Conservation (phyloP, 2,888 invertebrate species). For the Chalcis sispes region DNA sequence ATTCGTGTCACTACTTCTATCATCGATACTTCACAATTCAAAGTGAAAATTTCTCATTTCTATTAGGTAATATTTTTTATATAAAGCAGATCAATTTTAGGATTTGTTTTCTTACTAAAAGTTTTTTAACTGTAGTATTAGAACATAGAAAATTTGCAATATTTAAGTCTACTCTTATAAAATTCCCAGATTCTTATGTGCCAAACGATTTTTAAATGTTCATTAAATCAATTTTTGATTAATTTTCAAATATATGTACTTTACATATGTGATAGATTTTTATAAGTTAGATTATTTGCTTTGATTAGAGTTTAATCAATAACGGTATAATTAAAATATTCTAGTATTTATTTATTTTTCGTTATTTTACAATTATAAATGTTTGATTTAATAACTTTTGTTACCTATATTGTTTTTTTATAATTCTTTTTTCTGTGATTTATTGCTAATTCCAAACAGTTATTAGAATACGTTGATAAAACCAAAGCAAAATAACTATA, state of each 20-base stretch:
- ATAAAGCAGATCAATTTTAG: conserved; percentile 30
- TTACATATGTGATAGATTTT: conserved; percentile 42
- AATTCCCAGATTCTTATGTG: conserved; percentile 48
- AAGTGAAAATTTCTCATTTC: conserved; percentile 37
- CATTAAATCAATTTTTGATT: conserved; percentile 30
- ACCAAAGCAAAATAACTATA: conserved; percentile 36
- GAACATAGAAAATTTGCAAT: conserved; percentile 28
- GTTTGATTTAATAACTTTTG: conserved; percentile 5
- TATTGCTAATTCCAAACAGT: conserved; percentile 14
- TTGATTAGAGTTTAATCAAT: not conserved
- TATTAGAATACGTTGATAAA: conserved; percentile 19
- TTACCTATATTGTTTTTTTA: not conserved
- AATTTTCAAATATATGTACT: conserved; percentile 23
- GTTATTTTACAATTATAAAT: conserved; percentile 4
- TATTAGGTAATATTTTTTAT: conserved; percentile 45
- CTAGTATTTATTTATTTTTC: conserved; percentile 8
- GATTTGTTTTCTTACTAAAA: conserved; percentile 25
- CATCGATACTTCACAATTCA: conserved; percentile 38
- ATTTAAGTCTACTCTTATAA: conserved; percentile 5
- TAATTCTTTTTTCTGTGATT: conserved; percentile 32
- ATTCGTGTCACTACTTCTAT: conserved; percentile 32
- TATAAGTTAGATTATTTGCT: conserved; percentile 9
- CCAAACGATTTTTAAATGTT: conserved; percentile 50
- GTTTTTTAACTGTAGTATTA: not conserved
- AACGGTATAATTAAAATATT: not conserved